Percentiles rank a stretch among this genome's conserved stretches.
Evolutionary conservation across 2,797 vertebrate genomes (phyloP).

Genomic region (Caiman crocodilus): DNA sequence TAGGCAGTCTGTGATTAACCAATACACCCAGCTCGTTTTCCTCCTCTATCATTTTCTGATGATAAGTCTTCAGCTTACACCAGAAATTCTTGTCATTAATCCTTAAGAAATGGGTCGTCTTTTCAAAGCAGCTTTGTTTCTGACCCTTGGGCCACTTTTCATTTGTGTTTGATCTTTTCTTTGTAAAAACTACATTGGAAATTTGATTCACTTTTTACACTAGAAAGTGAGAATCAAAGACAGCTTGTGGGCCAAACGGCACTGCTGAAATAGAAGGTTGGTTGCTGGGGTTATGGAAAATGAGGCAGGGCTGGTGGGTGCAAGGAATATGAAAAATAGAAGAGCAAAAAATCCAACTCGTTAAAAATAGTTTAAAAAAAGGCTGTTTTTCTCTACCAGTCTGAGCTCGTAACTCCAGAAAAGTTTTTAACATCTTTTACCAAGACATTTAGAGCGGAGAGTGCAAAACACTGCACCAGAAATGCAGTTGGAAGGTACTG

Average conservation of each 20-base stretch:
- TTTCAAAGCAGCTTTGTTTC: not conserved
- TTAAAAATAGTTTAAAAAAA: not conserved
- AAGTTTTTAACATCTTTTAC: not conserved
- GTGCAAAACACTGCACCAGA: not conserved
- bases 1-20: constrained; percentile 13
- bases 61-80: not conserved
- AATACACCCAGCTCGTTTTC: not conserved
- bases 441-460: not conserved
- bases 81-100: not conserved
- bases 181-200: constrained; percentile 3
- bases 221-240: not conserved
- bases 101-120: not conserved
- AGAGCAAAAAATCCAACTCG: not conserved
- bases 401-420: not conserved
- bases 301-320: not conserved
- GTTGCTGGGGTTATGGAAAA: not conserved
- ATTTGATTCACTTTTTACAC: not conserved
- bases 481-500: accelerated
- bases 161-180: not conserved
- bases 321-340: not conserved
- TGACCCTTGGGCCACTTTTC: not conserved
- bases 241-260: not conserved
- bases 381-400: not conserved
- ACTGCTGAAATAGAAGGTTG: not conserved
- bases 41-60: constrained; percentile 31